Evolutionary conservation across 2,113 vertebrate species (phyloP).

Genomic region (Amphilophus citrinellus): DNA sequence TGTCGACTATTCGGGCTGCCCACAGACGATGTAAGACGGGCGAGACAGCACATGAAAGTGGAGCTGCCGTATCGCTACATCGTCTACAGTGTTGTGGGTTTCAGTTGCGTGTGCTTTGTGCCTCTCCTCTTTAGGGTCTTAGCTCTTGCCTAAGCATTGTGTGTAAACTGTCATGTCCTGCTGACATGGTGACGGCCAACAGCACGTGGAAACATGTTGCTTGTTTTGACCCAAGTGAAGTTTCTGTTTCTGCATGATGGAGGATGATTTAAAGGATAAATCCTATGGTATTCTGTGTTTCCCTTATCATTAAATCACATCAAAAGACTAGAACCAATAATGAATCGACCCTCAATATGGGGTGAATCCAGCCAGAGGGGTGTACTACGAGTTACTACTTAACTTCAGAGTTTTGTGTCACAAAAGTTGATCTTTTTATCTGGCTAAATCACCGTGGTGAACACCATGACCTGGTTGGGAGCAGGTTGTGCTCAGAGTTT

Average conservation of each 20-base stretch:
- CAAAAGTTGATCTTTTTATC: no score
- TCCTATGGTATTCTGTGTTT: conserved; percentile 25
- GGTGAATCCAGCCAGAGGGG: conserved; percentile 2
- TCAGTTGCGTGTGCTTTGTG: conserved; percentile 87
- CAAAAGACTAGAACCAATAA: conserved; percentile 2
- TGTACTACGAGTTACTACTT: neutral
- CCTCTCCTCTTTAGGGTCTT: conserved; percentile 87
- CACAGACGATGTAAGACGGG: conserved; percentile 82
- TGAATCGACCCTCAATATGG: neutral
- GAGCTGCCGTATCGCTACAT: conserved; percentile 96
- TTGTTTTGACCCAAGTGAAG: conserved; percentile 4
- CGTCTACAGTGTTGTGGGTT: conserved; percentile 92
- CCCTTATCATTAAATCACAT: neutral
- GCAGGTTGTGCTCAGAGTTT: no score
- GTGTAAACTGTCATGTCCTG: conserved; percentile 33
- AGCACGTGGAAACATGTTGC: conserved; percentile 28
- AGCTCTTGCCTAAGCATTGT: conserved; percentile 84
- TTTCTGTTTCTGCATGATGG: conserved; percentile 10
- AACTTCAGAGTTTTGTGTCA: no score
- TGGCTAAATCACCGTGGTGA: no score
- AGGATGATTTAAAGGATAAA: conserved; percentile 16
- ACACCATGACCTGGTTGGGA: no score
- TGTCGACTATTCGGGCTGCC: conserved; percentile 87
- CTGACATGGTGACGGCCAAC: conserved; percentile 33
- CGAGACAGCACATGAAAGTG: conserved; percentile 90